Percentiles rank a stretch among this genome's conserved stretches.
phyloP scores from a whole-genome alignment of 64 coral and sea anemone genomes.

The Porites lutea region DNA sequence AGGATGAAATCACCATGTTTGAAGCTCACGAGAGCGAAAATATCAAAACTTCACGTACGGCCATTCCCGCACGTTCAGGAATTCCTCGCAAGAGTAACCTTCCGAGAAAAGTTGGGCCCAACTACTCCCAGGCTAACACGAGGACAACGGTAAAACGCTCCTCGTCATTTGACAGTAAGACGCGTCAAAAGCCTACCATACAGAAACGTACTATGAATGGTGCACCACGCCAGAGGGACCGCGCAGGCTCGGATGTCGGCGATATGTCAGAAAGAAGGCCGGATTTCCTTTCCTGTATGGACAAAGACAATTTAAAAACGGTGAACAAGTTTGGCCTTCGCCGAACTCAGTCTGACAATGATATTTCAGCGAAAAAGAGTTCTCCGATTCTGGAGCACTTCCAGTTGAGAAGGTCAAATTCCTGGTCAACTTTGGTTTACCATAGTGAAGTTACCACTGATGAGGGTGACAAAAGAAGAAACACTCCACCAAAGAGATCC shows the following conservation, averaged over 20 bases:
- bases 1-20: constrained; percentile 93
- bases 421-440: constrained; percentile 77
- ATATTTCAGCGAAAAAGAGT: constrained; percentile 63
- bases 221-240: neutral
- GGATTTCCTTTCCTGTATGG: neutral
- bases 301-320: constrained; percentile 40
- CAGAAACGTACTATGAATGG: constrained; percentile 27
- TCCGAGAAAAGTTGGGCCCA: constrained; percentile 48
- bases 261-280: constrained; percentile 18
- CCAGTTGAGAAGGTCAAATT: constrained; percentile 75
- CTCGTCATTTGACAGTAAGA: constrained; percentile 86
- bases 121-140: constrained; percentile 25
- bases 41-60: constrained; percentile 2
- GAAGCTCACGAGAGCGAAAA: constrained; percentile 76
- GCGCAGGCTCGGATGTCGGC: neutral
- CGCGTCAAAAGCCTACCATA: constrained; percentile 52
- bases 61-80: constrained; percentile 53
- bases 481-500: neutral
- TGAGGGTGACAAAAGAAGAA: neutral
- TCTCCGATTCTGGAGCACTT: constrained; percentile 18
- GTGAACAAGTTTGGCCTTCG: constrained; percentile 46
- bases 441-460: neutral
- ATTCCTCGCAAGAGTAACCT: constrained; percentile 62
- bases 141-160: constrained; percentile 84
- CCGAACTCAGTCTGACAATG: constrained; percentile 81